Base-by-base conservation (phyloP, 2,797 vertebrate genomes). In the Geranospiza caerulescens region DNA sequence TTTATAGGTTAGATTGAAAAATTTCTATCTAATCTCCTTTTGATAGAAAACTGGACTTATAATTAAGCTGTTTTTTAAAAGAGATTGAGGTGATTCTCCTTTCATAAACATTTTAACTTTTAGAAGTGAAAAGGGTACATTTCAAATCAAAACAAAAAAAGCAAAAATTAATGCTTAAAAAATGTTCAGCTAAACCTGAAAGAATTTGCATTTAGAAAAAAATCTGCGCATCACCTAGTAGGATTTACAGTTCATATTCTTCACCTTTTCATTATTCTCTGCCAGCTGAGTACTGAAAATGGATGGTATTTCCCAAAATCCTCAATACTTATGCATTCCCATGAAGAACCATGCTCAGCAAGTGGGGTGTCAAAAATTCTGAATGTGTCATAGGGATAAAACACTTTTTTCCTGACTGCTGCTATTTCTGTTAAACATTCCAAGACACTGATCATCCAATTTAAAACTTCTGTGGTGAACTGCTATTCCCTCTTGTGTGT, bases 391-490 rank as follows among this genome's bases (percentile, higher is more conserved):
- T 27, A 78, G 11, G 76, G 56, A 80, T 79, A 91, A 95, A 96
- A 73, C 29, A 18, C 31, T 83, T 91, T 90, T 87, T 81, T 31
- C 71, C 55, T 95, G 62, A 92, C 76, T 90, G 16, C 15, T 95
- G 55, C 70, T 89, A 31, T 89, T 93, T 90, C 73, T 92, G 44
- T 89, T 94, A 92, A 90, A 91, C 66, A 87, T 92, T 96, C 78
- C 63, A 92, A 82, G 78, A 72, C 90, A 84, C 63, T 84, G 70
- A 90, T 91, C 74, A 76, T 79, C 74, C 67, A 87, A 70, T 92
- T 94, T 92, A 82, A 90, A 95, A 89, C 58, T 86, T 94, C 71
- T 79, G n/a, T 89, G 71, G 36, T 66, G 76, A 95, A 53, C 52
- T 89, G 63, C 17, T 89, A 59, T 95, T 96, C 87, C 71, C 78